Conservation (phyloP, 2,888 invertebrate genomes). For the Chloroclystis v-ata region DNA sequence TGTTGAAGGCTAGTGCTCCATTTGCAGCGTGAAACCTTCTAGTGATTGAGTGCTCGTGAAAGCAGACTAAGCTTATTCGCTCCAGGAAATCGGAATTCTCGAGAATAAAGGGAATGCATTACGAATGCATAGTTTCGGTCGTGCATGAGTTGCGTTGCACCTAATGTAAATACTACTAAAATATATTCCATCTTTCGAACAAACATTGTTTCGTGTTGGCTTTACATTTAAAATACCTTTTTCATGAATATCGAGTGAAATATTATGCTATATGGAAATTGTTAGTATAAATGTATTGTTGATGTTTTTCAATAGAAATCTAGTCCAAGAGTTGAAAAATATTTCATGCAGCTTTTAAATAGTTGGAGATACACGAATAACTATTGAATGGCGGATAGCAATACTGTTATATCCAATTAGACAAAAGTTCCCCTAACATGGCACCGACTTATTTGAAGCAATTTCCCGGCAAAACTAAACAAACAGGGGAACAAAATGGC, state of each 20-base stretch:
- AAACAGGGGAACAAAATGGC: constrained; percentile 32
- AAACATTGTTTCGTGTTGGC: constrained; percentile 14
- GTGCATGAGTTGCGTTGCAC: constrained; percentile 22
- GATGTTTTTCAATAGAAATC: no score
- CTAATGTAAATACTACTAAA: constrained; percentile 25
- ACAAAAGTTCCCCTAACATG: constrained; percentile 28
- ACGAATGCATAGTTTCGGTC: constrained; percentile 20
- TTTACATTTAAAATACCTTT: constrained; percentile 19
- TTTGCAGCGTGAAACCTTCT: constrained; percentile 18
- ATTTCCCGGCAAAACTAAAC: constrained; percentile 33
- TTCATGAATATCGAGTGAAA: constrained; percentile 12
- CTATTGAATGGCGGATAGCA: no score
- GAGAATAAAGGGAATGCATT: constrained; percentile 16
- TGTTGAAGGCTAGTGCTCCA: constrained; percentile 11
- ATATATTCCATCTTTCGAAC: constrained; percentile 19
- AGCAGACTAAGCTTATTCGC: constrained; percentile 21
- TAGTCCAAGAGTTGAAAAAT: no score
- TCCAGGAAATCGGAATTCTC: constrained; percentile 5
- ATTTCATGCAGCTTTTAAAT: no score
- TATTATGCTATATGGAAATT: no score
- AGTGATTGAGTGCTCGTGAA: constrained; percentile 20
- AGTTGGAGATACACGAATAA: no score
- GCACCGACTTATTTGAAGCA: constrained; percentile 30
- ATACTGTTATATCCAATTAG: constrained; percentile 37
- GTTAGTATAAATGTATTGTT: no score